Evolutionary conservation across 53 echinoderm and acorn worm genomes (phyloP).

Genomic region (Luidia sarsii): DNA sequence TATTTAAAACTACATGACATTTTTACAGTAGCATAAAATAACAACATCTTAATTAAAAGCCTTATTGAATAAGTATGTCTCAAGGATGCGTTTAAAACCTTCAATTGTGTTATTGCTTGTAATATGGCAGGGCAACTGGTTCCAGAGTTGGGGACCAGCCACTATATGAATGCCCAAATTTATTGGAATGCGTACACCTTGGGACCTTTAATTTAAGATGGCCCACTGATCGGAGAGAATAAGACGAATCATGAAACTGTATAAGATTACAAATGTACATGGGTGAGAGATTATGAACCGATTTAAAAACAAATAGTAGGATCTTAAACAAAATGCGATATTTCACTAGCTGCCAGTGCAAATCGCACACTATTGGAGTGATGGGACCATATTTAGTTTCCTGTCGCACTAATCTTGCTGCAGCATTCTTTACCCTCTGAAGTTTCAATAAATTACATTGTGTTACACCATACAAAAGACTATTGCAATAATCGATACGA

Average conservation of each 20-base stretch:
- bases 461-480: constrained; percentile 38
- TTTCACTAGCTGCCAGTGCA: neutral
- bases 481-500: constrained; percentile 25
- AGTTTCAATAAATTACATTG: constrained; percentile 39
- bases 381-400: constrained; percentile 15
- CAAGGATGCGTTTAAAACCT: neutral
- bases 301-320: no score
- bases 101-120: neutral
- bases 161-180: constrained; percentile 3
- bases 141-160: constrained; percentile 10
- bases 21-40: no score
- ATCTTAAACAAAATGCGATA: no score
- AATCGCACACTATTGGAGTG: neutral
- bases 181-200: neutral
- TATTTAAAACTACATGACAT: no score
- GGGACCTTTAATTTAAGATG: constrained; percentile 1
- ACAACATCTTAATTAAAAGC: neutral
- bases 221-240: constrained; percentile 2
- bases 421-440: constrained; percentile 42
- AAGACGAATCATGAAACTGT: neutral
- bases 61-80: constrained; percentile 2
- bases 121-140: constrained; percentile 18
- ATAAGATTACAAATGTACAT: constrained; percentile 5
- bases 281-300: neutral
- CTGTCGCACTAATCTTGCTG: no score